Evolutionary conservation across 2,888 invertebrate genomes (phyloP), one percentile per base, ranked within the genome.

Genomic region (Imbricaverruca yamaguchii): DNA sequence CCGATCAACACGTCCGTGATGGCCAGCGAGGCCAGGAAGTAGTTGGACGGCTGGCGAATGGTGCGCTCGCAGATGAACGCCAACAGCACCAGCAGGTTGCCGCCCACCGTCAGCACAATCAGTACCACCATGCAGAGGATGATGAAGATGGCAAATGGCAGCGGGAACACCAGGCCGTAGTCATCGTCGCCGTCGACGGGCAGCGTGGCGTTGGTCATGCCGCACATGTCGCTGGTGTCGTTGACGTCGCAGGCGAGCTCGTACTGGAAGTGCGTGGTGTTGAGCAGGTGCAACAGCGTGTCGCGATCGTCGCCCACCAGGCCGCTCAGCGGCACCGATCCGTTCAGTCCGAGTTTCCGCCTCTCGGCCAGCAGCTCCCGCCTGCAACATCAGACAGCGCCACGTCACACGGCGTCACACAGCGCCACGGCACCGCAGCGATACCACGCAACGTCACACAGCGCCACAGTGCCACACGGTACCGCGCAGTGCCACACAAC

Each of bases 1-100:
- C 99, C 99, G 88, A 99, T 99, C 83, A 98, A 90, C 90, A 98
- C 92, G 88, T 98, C 98, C 13, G 97, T 97, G 82, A 97, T 95
- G 80, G 99, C 99, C 83, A 99, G 90, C 0, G 98, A 98, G 13
- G 98, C 98, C 84, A 99, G 98, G 90, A 98, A 99, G 89, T 98
- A 99, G 89, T 99, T 99, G 88, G 97, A 97, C 57, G 99, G 98
- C 87, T 98, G 98, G 81, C 99, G 88, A 84, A 91, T 90, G 67
- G 84, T 83, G 13, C 84, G 81, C 63, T 84, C 84, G 55, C 84
- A 84, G 65, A 97, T 93, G 88, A 98, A 98, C 79, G 97, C 96
- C 85, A 97, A 89, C 81, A 98, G 91, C 81, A 98, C 98, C 83
- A 99, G 91, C 81, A 98, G 94, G 87, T 99, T 99, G 81, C 99